phyloP scores from a whole-genome alignment of 1,140 invertebrate species.

The Andricus grossulariae region DNA sequence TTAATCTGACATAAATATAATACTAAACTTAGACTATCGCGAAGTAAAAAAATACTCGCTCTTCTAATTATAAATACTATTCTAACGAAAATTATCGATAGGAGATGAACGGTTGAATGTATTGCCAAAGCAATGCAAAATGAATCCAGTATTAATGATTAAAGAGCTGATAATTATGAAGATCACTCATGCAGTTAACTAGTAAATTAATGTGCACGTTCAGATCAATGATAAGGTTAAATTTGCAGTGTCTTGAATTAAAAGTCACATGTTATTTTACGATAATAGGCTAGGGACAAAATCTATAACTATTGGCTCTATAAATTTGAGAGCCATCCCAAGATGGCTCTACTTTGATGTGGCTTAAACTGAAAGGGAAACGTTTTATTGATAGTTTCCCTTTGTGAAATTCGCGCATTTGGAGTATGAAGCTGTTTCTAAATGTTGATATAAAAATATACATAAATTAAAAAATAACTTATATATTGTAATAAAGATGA shows the following conservation, averaged over 20 bases:
- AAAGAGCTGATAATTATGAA: background rate
- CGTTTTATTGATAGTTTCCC: slow-evolving; percentile 20
- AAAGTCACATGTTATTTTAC: slow-evolving; percentile 2
- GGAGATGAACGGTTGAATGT: too few relatives aligned
- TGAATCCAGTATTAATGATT: background rate
- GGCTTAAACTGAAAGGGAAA: background rate
- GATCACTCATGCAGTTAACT: background rate
- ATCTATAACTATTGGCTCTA: background rate
- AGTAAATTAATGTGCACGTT: background rate
- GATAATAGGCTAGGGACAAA: background rate
- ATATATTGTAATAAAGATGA: background rate
- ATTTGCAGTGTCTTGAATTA: background rate
- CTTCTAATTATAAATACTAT: background rate
- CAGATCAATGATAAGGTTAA: background rate
- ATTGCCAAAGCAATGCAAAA: background rate
- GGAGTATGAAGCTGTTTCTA: slow-evolving; percentile 4
- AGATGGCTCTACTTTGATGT: slow-evolving; percentile 8
- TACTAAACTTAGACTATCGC: background rate
- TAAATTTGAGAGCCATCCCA: background rate
- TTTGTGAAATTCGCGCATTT: background rate
- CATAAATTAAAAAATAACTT: background rate
- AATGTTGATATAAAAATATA: background rate
- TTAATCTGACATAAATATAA: background rate
- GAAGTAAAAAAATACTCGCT: background rate
- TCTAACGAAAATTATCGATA: too few relatives aligned